A percentile compares a stretch with the other conserved stretches of the same genome.
Evolutionary conservation across 1,140 invertebrate genomes (phyloP).

Genomic region (Brachionus koreanus): DNA sequence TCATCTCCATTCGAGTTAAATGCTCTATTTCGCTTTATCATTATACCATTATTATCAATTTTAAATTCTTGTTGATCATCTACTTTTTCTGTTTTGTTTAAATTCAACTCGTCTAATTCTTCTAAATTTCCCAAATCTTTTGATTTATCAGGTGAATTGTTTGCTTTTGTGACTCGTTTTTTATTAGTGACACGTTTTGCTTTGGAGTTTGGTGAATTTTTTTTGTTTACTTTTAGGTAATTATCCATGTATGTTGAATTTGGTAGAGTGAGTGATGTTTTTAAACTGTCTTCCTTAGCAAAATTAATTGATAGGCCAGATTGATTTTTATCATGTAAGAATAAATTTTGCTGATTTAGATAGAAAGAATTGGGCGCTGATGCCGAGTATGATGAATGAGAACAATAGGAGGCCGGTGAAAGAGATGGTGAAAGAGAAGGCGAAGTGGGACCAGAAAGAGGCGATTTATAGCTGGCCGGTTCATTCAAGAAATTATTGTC

Average conservation of each 20-base stretch:
- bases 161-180: not conserved
- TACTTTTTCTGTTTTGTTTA: not conserved
- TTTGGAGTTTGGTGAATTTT: not conserved
- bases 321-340: constrained; percentile 15
- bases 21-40: constrained; percentile 25
- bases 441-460: not conserved
- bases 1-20: constrained; percentile 23
- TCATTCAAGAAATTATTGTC: constrained; percentile 1
- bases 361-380: constrained; percentile 3
- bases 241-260: not conserved
- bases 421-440: constrained; percentile 17
- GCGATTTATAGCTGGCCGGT: not conserved
- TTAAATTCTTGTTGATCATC: not conserved
- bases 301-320: not conserved
- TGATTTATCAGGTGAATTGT: not conserved
- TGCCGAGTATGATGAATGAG: constrained; percentile 23
- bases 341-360: constrained; percentile 32
- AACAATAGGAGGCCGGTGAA: constrained; percentile 17
- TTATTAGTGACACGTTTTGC: not conserved
- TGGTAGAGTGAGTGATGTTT: not conserved
- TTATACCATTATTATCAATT: not conserved
- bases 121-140: constrained; percentile 38
- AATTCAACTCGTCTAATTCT: constrained; percentile 14
- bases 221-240: not conserved
- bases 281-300: not conserved